These are phyloP conservation scores for Chlorospingus flavigularis DNA, from an alignment of 2,797 vertebrate genomes.

Conservation along the genomic window DNA sequence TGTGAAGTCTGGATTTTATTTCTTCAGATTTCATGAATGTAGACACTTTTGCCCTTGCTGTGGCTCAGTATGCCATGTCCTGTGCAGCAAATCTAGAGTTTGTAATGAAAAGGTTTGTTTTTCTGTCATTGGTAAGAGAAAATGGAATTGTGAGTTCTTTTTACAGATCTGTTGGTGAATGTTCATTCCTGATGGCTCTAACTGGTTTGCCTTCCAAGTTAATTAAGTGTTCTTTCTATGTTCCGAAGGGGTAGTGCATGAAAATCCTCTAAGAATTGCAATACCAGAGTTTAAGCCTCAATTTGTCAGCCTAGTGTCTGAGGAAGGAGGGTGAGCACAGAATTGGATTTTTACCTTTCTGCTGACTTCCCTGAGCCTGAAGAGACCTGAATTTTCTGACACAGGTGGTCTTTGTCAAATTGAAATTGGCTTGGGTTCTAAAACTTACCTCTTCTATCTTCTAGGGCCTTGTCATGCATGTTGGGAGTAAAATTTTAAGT, in stretches of 20 bases:
- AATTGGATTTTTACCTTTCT: neutral
- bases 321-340: neutral
- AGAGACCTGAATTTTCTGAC: neutral
- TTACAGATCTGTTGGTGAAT: rapidly evolving
- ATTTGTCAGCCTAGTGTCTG: neutral
- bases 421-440: neutral
- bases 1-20: neutral
- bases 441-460: neutral
- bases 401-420: neutral
- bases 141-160: neutral
- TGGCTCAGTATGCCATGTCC: neutral
- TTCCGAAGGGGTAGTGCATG: neutral
- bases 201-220: neutral
- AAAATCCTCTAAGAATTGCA: neutral
- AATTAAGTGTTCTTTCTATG: neutral
- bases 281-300: neutral
- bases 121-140: neutral
- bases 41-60: neutral
- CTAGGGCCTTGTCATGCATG: neutral
- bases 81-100: neutral
- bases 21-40: neutral
- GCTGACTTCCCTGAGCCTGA: neutral
- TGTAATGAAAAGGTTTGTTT: neutral
- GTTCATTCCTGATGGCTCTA: neutral
- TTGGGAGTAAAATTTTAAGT: neutral